A percentile compares a stretch with the other conserved stretches of the same genome.
phyloP scores from a whole-genome alignment of 2,797 vertebrate species.

The Tolypeutes matacus region DNA sequence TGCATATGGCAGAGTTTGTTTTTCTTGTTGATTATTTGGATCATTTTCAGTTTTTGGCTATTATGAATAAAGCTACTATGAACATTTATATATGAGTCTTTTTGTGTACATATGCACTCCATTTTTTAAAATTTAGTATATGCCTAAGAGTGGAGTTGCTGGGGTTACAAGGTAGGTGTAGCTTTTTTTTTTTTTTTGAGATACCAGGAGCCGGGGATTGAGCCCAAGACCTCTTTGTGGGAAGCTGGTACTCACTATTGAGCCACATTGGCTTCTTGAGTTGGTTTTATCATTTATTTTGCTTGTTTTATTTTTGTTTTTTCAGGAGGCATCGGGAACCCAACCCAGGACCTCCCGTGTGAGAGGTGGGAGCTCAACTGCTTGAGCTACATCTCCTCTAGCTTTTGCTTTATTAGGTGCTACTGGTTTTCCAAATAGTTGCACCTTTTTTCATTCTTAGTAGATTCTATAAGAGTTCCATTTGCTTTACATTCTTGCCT shows the following conservation, averaged over 20 bases:
- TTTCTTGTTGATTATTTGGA: neutral
- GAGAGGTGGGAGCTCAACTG: too few species aligned
- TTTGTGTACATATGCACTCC: neutral
- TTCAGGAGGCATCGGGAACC: too few species aligned
- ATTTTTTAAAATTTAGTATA: too few species aligned
- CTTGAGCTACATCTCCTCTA: too few species aligned
- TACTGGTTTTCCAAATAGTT: neutral
- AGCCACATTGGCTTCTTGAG: too few species aligned
- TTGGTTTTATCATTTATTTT: too few species aligned
- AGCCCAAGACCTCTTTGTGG: too few species aligned
- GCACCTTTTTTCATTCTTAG: neutral
- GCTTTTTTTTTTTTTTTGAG: neutral
- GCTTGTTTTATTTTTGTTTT: too few species aligned
- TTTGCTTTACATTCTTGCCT: neutral
- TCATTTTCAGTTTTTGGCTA: neutral
- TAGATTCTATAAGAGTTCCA: neutral
- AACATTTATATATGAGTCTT: neutral
- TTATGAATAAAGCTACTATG: neutral
- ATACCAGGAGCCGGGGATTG: too few species aligned
- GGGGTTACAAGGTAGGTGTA: neutral
- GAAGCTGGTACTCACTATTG: too few species aligned
- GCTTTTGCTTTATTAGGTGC: neutral
- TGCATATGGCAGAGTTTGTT: neutral
- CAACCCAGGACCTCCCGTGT: too few species aligned
- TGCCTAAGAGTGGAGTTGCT: neutral